These are phyloP conservation scores for Epinephelus cyanopodus DNA, from an alignment of 2,113 vertebrate species.

Conservation along the genomic window DNA sequence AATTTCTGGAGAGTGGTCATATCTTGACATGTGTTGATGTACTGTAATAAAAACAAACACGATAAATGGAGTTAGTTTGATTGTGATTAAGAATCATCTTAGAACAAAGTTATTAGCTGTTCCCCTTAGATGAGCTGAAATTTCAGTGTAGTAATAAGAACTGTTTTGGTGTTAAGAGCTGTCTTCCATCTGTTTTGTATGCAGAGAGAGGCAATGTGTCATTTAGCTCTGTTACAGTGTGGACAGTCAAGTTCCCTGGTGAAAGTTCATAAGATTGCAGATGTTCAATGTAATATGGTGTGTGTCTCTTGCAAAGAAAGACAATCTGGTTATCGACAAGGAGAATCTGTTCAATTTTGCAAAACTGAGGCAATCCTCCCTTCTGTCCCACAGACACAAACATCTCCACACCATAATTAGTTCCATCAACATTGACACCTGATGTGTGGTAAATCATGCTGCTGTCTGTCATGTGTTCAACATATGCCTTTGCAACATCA, in stretches of 20 bases:
- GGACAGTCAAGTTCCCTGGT: background rate
- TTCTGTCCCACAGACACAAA: background rate
- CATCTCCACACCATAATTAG: background rate
- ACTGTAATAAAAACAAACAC: too few relatives aligned
- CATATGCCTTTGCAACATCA: background rate
- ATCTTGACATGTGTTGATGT: too few relatives aligned
- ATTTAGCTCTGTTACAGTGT: background rate
- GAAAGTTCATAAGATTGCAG: background rate
- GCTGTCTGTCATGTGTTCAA: background rate
- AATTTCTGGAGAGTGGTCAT: too few relatives aligned
- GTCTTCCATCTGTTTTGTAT: background rate
- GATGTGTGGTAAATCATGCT: background rate
- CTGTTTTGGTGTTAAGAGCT: background rate
- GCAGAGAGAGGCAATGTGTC: too few relatives aligned
- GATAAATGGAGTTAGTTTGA: too few relatives aligned
- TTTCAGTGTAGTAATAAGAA: background rate
- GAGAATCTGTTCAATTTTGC: background rate
- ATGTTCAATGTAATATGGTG: too few relatives aligned
- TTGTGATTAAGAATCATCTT: too few relatives aligned
- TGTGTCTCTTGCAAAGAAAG: background rate
- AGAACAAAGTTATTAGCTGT: too few relatives aligned
- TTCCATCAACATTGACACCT: background rate
- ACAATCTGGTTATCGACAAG: background rate
- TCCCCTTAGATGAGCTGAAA: too few relatives aligned
- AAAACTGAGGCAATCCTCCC: background rate